Evolutionary conservation across 2,888 invertebrate species (phyloP), one percentile per base, ranked within the genome.

Genomic region (Urechis unicinctus): DNA sequence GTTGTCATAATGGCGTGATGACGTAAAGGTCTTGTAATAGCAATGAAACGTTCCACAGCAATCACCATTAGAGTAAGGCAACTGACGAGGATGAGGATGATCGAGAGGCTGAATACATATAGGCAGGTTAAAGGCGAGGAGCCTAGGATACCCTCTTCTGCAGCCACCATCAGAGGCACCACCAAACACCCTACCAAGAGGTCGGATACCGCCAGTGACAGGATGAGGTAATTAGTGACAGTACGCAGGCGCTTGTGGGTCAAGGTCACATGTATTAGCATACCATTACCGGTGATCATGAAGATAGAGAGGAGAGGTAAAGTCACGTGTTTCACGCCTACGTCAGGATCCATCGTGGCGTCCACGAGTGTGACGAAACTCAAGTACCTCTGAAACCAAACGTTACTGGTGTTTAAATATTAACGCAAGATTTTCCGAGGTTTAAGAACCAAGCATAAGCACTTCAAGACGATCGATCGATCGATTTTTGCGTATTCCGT

Each of bases 1-100:
- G 57, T 54, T 26, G 68, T 67, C 54, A 71, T 62, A 3, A 66
- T 55, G 5, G 61, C 58, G 30, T 54, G 60, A 54, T 72, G 70
- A 9, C 60, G 54, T 25, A 72, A 50, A 1, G 70, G 67, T 13
- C 60, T 55, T 9, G 60, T 64, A 9, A 72, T 68, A 41, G 70
- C 69, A 28, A 72, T 57, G 50, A 63, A 70, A 21, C 72, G 57
- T 55, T 72, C 72, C 6, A 68, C 45, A 4, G 70, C 70, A 41
- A 72, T 66, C 17, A 62, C 63, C 57, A 68, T 63, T 13, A 72
- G 57, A 26, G 50, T 45, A 24, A 59, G 55, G 41, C 57, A 57
- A 26, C 54, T 57, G 50, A 57, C 52, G 17, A 57, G 44, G 28
- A 52, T 42, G 26, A 56, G 54, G 31, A 52, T 31, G 26, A 59